Base-by-base conservation (phyloP, 2,888 invertebrate genomes). In the Liposcelis brunnea region DNA sequence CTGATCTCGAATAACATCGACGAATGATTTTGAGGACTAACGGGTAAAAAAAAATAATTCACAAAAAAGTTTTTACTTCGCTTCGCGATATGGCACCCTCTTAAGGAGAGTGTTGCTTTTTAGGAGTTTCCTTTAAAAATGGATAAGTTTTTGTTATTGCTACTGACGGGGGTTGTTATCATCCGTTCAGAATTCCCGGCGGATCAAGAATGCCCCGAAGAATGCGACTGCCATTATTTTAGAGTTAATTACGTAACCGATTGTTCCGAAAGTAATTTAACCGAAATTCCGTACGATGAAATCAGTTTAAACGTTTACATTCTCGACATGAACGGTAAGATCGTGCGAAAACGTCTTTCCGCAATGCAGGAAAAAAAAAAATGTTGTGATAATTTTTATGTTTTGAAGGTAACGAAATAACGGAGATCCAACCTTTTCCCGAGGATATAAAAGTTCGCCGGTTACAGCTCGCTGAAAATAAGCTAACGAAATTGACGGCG, bases 191-290 rank as follows among this genome's bases (percentile, higher is more conserved):
- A 77, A 54, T 66, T 72, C 54, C 69, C 71, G 51, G 77, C 78
- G 55, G 49, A 55, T 37, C 61, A 75, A 55, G 75, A 77, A 57
- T 80, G 80, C 53, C 80, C 80, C 1, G 76, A 74, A 51, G 79
- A 79, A 53, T 80, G 80, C 57, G 77, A 79, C 56, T 80, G 80
- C 56, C 77, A 80, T 65, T 80, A 78, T 62, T 79, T 77, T 62
- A 70, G 79, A 49, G 73, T 79, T 55, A 79, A 80, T 63, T 80
- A 78, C 79, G 79, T 80, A 54, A 79, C 79, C 2, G 80, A 80
- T 56, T 80, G 80, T 55, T 80, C 80, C 0, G 77, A 78, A 55
- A 78, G 77, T 62, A 78, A 79, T 61, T 67, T 80, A 47, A 79
- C 79, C 1, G 68, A 69, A 49, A 71, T 80, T 21, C 79, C 78